Conservation (phyloP, 1,140 invertebrate species). For the Brachionus rotundiformis region DNA sequence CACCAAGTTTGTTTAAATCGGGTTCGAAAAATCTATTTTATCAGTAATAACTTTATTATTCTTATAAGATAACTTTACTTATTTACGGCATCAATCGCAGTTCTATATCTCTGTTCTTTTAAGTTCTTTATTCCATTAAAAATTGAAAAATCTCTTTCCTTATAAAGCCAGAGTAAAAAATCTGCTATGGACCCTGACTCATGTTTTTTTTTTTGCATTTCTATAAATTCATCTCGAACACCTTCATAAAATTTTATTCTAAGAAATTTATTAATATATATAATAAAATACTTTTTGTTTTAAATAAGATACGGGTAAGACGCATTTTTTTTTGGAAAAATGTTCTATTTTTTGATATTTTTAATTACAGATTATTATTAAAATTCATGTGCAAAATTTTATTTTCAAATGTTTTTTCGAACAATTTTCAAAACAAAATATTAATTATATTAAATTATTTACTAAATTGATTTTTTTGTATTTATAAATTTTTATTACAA, state of each 20-base stretch:
- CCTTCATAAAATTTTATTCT: not conserved
- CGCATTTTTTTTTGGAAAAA: too few relatives aligned
- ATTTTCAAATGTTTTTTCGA: too few relatives aligned
- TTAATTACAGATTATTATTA: too few relatives aligned
- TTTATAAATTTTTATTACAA: too few relatives aligned
- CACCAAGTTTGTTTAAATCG: slow-evolving; percentile 17
- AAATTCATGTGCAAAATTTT: too few relatives aligned
- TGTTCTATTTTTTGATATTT: too few relatives aligned
- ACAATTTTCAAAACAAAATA: too few relatives aligned
- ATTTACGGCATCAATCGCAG: not conserved
- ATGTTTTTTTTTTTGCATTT: not conserved
- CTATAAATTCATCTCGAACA: slow-evolving; percentile 9
- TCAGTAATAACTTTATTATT: not conserved
- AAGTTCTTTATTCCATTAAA: not conserved
- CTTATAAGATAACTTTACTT: not conserved
- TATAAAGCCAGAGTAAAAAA: slow-evolving; percentile 35
- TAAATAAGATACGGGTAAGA: not conserved
- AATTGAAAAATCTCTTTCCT: slow-evolving; percentile 26
- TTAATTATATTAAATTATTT: too few relatives aligned
- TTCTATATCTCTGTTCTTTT: not conserved
- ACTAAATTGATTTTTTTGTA: too few relatives aligned
- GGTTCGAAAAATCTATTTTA: slow-evolving; percentile 33
- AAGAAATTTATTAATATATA: not conserved
- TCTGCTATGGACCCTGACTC: not conserved
- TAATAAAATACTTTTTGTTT: not conserved